These are phyloP conservation scores for Stegastes partitus DNA, from an alignment of 2,113 vertebrate genomes.

Conservation along the genomic window DNA sequence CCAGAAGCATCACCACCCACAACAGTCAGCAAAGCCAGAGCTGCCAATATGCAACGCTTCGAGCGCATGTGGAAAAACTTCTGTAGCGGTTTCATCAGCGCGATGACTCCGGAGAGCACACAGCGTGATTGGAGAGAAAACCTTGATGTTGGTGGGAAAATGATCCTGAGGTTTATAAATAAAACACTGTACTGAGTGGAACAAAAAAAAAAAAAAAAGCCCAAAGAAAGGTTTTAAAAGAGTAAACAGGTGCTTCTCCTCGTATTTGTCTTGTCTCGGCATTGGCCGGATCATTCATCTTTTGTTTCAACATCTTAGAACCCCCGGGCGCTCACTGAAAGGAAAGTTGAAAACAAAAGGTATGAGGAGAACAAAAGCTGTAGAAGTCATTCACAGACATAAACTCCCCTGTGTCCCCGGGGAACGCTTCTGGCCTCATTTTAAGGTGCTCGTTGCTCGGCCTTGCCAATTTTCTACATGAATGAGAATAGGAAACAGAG, in stretches of 20 bases:
- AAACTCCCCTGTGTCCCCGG: slow-evolving; percentile 21
- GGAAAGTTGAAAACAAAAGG: slow-evolving; percentile 1
- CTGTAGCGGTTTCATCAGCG: slow-evolving; percentile 1
- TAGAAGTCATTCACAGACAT: slow-evolving; percentile 40
- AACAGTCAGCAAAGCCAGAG: slow-evolving; percentile 8
- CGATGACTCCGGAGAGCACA: slow-evolving; percentile 9
- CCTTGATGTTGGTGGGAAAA: background rate
- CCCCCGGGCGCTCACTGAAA: background rate
- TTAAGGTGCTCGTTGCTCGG: slow-evolving; percentile 72
- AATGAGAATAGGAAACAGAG: slow-evolving; percentile 77
- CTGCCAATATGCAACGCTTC: background rate
- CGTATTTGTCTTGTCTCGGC: background rate
- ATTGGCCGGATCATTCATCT: background rate
- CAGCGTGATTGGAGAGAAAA: slow-evolving; percentile 18
- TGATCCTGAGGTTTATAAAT: slow-evolving; percentile 1
- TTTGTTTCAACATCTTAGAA: background rate
- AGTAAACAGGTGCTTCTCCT: slow-evolving; percentile 1
- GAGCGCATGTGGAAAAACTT: slow-evolving; percentile 12
- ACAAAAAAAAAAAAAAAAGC: slow-evolving; percentile 13
- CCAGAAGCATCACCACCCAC: slow-evolving; percentile 7
- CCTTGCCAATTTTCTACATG: slow-evolving; percentile 84
- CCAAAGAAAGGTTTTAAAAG: background rate
- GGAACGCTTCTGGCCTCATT: slow-evolving; percentile 53
- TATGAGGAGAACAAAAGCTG: slow-evolving; percentile 34
- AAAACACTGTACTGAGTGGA: background rate